Conservation (phyloP, 1,140 invertebrate genomes). For the Oedothorax gibbosus region DNA sequence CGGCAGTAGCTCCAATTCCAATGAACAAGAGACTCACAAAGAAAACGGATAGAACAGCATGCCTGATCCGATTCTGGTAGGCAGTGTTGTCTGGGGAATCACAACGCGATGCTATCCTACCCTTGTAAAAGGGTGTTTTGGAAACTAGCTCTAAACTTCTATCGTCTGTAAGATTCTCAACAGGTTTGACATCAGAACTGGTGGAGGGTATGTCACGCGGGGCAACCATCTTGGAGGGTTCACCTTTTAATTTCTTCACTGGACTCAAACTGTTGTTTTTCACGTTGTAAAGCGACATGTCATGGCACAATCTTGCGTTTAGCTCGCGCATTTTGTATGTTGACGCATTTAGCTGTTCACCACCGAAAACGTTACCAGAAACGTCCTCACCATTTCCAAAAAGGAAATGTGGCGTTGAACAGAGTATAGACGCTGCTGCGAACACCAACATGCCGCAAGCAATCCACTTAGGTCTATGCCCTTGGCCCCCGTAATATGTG, state of each 20-base stretch:
- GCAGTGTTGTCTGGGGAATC: slow-evolving; percentile 50
- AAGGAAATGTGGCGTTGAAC: slow-evolving; percentile 75
- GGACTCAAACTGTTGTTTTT: background rate
- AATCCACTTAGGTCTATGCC: slow-evolving; percentile 95
- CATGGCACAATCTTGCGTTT: slow-evolving; percentile 53
- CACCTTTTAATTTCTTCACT: background rate
- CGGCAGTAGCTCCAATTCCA: slow-evolving; percentile 91
- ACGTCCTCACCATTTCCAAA: slow-evolving; percentile 53
- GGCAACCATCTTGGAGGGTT: slow-evolving; percentile 36
- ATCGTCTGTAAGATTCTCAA: slow-evolving; percentile 6
- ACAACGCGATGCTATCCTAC: slow-evolving; percentile 50
- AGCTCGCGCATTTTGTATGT: slow-evolving; percentile 53
- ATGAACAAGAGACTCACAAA: slow-evolving; percentile 88
- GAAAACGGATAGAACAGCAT: slow-evolving; percentile 78
- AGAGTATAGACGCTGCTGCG: slow-evolving; percentile 86
- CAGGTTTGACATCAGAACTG: background rate
- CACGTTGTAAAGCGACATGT: slow-evolving; percentile 14
- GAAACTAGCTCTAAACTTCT: background rate
- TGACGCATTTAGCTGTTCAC: slow-evolving; percentile 31
- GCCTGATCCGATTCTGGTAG: slow-evolving; percentile 55
- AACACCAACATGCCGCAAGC: slow-evolving; percentile 94
- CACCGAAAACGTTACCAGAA: background rate
- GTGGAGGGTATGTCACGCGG: slow-evolving; percentile 27
- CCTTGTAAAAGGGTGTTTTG: slow-evolving; percentile 38
- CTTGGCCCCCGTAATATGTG: slow-evolving; percentile 92